Evolutionary conservation across 2,888 invertebrate genomes (phyloP), one percentile per base, ranked within the genome.

Genomic region (Ferdinandea cuprea): DNA sequence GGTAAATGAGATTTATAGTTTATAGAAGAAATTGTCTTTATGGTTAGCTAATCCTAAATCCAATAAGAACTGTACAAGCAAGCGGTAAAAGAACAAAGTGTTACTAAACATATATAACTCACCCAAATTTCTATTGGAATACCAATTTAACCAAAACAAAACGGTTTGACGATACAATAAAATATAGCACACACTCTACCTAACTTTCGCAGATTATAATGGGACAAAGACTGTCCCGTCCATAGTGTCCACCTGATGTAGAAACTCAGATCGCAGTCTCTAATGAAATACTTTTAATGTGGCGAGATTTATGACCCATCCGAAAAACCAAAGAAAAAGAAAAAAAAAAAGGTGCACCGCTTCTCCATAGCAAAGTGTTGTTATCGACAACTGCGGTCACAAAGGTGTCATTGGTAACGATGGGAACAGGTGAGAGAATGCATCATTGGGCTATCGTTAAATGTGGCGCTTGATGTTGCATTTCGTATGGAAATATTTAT

Each of bases 401-500:
- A 69, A 80, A 80, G 80, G 71, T 81, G 81, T 63, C 59, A 65
- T 66, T 56, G 21, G 17, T 28, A 48, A 59, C 59, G 52, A 48
- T 71, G 65, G 65, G 65, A 81, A 66, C 76, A 81, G 76, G 76
- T 78, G 78, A 77, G 78, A 58, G 68, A 83, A 83, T 73, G 78
- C 78, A 78, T 73, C 72, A 68, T 46, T 56, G 48, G 46, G 15
- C 58, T 61, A 77, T 66, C 78, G 66, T 61, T 78, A 46, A 68
- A 78, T 78, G 78, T 83, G 83, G 83, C 83, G 83, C 83, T 83
- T 72, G 61, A 78, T 78, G 77, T 40, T 68, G 78, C 71, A 65
- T 69, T n/a, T n/a, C 37, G 52, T 72, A 58, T 74, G 68, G 66
- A 59, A 83, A 83, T 66, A 13, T 17, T 11, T 78, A 30, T 58